Evolutionary conservation across 2,113 vertebrate species (phyloP).

Genomic region (Panthera uncia): DNA sequence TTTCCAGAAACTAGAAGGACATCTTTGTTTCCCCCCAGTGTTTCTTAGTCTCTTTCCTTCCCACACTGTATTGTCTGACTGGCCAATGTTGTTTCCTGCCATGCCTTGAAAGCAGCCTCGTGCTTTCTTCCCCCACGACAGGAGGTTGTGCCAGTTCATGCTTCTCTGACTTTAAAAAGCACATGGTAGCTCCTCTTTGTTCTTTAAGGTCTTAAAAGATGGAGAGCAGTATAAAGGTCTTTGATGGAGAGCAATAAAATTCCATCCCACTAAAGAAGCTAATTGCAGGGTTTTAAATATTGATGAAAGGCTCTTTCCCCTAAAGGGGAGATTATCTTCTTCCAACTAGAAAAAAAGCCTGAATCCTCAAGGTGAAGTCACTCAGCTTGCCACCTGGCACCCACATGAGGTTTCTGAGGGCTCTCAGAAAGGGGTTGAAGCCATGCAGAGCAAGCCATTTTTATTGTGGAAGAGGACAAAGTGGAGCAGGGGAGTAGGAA

Average conservation of each 20-base stretch:
- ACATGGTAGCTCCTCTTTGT: neutral
- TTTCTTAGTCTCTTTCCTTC: neutral
- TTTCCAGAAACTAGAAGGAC: neutral
- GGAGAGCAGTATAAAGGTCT: neutral
- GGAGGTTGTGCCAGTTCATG: neutral
- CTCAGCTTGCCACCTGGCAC: neutral
- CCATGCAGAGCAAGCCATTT: neutral
- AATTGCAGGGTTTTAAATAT: neutral
- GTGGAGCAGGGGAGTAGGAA: neutral
- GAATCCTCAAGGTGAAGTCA: neutral
- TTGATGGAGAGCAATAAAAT: conserved; percentile 39
- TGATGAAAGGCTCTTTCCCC: neutral
- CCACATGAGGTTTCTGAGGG: neutral
- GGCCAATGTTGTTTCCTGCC: neutral
- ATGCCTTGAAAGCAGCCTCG: neutral
- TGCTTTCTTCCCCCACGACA: neutral
- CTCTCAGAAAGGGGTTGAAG: neutral
- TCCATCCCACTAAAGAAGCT: neutral
- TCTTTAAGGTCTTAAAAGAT: neutral
- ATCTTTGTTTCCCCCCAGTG: neutral
- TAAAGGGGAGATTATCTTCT: neutral
- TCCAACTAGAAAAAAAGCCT: neutral
- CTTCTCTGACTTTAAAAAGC: neutral
- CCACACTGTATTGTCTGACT: neutral
- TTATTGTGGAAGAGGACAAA: neutral